Percentiles rank a stretch among this genome's conserved stretches.
Conservation (phyloP, 2,113 vertebrate genomes). For the Guaruba guarouba region DNA sequence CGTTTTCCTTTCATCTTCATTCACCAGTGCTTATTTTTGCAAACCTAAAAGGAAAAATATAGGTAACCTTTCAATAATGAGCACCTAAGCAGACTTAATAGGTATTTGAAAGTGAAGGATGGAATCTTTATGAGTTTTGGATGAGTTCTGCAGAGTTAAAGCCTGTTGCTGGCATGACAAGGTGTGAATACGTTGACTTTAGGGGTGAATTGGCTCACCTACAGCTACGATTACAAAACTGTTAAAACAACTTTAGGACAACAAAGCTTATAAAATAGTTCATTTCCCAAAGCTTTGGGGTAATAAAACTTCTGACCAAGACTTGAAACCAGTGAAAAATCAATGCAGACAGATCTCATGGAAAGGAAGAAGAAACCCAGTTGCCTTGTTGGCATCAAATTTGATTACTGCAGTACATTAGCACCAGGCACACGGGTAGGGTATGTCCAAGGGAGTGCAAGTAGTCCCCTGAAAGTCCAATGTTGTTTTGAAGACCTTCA, state of each 20-base stretch:
- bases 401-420: fast-evolving
- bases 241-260: background rate
- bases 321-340: background rate
- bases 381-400: background rate
- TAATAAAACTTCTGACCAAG: background rate
- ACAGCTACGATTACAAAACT: background rate
- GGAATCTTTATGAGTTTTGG: background rate
- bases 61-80: background rate
- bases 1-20: conserved; percentile 51
- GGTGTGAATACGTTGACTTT: background rate
- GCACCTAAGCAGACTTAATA: background rate
- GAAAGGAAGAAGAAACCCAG: background rate
- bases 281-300: background rate
- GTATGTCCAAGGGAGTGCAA: fast-evolving
- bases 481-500: background rate
- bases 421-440: fast-evolving
- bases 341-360: background rate
- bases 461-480: background rate
- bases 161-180: background rate
- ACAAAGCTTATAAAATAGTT: background rate
- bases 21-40: conserved; percentile 28
- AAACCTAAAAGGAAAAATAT: background rate
- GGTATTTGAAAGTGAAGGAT: background rate
- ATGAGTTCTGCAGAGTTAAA: background rate
- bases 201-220: background rate